Evolutionary conservation across 2,797 vertebrate species (phyloP), one percentile per base, ranked within the genome.

Genomic region (Phataginus tetradactyla): DNA sequence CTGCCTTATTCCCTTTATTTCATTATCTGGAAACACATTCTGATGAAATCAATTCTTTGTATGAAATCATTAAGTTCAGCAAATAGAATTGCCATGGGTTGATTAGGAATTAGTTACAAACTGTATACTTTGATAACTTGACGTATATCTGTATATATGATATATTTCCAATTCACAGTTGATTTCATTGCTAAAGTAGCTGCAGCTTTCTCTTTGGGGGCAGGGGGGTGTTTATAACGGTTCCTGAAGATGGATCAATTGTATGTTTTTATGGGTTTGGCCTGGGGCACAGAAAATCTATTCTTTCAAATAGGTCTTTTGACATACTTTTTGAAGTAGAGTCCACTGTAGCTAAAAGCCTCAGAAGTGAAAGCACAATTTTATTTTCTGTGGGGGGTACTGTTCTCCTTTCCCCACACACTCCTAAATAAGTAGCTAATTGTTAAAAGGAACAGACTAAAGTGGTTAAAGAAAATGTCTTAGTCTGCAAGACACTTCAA

Each of bases 391-490:
- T 96, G 94, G 94, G 94, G 91, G 75, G 78, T 95, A 90, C 95
- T 93, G 68, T 77, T 97, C 88, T 91, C 91, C 64, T 79, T 92
- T 84, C 79, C 88, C 71, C 81, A 83, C 69, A 81, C 77, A 89
- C 87, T 94, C 83, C 81, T 96, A 97, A 97, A 97, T 97, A 97
- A 98, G 96, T 92, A 97, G 87, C 94, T 97, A 98, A 98, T 97
- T 98, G 97, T 97, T 96, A 92, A 97, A 97, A 95, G 92, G 91
- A 95, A 84, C 91, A 94, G 93, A 95, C 80, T 71, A 96, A 96
- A 97, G 74, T 89, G 92, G 74, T 93, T 96, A 39, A 69, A 96
- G 94, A 86, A 78, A 91, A 39, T 61, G 91, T 75, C 85, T 90
- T 79, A 80, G 84, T 96, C 96, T 95, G 86, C 90, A 97, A 98